Evolutionary conservation across 2,888 invertebrate species (phyloP), one percentile per base, ranked within the genome.

Genomic region (Leptopilina syphax): DNA sequence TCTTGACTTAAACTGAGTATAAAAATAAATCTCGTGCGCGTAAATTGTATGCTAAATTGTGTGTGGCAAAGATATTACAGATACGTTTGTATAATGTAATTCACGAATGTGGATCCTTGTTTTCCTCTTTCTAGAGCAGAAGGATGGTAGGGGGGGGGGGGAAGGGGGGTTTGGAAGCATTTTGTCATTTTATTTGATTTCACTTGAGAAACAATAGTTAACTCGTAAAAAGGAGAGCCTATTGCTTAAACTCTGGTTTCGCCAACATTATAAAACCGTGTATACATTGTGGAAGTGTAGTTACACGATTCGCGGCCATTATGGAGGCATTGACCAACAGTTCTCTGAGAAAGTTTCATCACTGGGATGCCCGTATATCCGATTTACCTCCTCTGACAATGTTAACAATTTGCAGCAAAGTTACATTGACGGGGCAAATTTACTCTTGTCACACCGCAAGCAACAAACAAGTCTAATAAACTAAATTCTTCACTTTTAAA

Each of bases 221-320:
- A 41, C 73, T 73, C 18, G 34, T 73, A 73, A 57, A 73, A 10
- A 50, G 27, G 34, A 73, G n/a, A 73, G n/a, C 34, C 57, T 73
- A 73, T 73, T 73, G 57, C 73, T 73, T 57, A 57, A 73, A 73
- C n/a, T 44, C 44, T 73, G 73, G 34, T 73, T 73, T 57, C 73
- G 57, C 73, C 57, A 73, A 73, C 57, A 34, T 73, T 34, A 34
- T 34, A 34, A 34, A 73, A 57, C 73, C 5, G 47, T 47, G 24
- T 63, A 13, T 57, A 57, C 57, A n/a, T 34, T n/a, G 5, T 57
- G 79, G 80, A 83, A 84, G 82, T 82, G 83, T 77, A 84, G 82
- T 83, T 81, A 82, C 77, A 84, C 82, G 81, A 83, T 84, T 84
- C 83, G 84, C 83, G 83, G 83, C 82, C 83, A 83, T 84, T 84